These are phyloP conservation scores for Mastomys natalensis DNA, from an alignment of 2,113 vertebrate genomes.

Conservation along the genomic window DNA sequence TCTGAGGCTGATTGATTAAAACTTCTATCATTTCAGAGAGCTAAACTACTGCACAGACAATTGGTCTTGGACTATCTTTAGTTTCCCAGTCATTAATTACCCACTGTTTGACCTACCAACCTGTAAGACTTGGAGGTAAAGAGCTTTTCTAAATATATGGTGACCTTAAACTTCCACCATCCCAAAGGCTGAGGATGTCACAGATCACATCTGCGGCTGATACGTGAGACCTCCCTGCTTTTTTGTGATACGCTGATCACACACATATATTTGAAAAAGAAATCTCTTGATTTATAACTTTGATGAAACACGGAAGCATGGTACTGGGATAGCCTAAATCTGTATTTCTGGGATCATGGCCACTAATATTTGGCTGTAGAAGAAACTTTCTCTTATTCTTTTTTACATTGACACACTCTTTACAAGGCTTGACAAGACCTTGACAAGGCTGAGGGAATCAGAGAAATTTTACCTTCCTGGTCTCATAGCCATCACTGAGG, in stretches of 20 bases:
- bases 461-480: background rate
- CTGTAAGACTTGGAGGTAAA: background rate
- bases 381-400: background rate
- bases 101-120: background rate
- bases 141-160: too few relatives aligned
- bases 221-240: background rate
- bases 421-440: background rate
- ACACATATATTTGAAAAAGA: too few relatives aligned
- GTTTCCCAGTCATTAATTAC: background rate
- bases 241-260: background rate
- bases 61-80: background rate
- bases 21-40: too few relatives aligned
- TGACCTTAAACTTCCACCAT: background rate
- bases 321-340: too few relatives aligned
- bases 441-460: background rate
- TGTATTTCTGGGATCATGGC: background rate
- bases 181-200: background rate
- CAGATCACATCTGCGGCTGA: background rate
- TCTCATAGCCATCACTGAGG: background rate
- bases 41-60: background rate
- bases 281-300: background rate
- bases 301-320: background rate
- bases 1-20: background rate
- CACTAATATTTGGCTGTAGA: background rate
- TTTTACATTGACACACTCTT: background rate